phyloP scores from a whole-genome alignment of 2,113 vertebrate genomes.

The Tichodroma muraria region DNA sequence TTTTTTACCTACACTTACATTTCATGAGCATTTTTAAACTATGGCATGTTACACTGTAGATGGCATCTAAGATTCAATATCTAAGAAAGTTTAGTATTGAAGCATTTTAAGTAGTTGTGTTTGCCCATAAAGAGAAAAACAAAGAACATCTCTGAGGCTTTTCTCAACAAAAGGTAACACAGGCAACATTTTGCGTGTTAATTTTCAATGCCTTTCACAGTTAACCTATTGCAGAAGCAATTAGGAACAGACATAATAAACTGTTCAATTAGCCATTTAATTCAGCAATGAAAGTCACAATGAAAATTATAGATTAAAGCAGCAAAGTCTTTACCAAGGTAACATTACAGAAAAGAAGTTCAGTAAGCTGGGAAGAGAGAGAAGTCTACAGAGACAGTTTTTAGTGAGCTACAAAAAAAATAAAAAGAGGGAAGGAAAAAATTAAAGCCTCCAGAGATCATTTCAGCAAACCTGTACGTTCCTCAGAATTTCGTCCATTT shows the following conservation, averaged over 20 bases:
- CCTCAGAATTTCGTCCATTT: neutral
- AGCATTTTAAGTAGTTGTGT: neutral
- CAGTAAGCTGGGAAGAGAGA: neutral
- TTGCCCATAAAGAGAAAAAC: neutral
- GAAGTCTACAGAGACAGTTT: neutral
- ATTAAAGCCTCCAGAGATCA: neutral
- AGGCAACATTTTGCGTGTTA: neutral
- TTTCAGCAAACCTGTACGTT: neutral
- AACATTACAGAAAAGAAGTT: neutral
- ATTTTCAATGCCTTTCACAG: neutral
- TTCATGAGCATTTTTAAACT: neutral
- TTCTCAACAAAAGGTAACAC: neutral
- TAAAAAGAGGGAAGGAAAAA: neutral
- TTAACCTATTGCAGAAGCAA: conserved; percentile 33
- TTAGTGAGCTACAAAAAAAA: neutral
- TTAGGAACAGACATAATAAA: conserved; percentile 26
- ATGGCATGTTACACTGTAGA: neutral
- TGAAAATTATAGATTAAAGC: conserved; percentile 38
- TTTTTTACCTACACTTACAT: neutral
- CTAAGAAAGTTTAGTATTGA: neutral
- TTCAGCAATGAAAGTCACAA: conserved; percentile 35
- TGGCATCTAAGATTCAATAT: neutral
- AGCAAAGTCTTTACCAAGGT: neutral
- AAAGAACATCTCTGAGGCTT: conserved; percentile 1
- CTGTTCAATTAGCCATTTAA: conserved; percentile 51